Evolutionary conservation across 2,888 invertebrate genomes (phyloP).

Genomic region (Hermaeophaga mercurialis): DNA sequence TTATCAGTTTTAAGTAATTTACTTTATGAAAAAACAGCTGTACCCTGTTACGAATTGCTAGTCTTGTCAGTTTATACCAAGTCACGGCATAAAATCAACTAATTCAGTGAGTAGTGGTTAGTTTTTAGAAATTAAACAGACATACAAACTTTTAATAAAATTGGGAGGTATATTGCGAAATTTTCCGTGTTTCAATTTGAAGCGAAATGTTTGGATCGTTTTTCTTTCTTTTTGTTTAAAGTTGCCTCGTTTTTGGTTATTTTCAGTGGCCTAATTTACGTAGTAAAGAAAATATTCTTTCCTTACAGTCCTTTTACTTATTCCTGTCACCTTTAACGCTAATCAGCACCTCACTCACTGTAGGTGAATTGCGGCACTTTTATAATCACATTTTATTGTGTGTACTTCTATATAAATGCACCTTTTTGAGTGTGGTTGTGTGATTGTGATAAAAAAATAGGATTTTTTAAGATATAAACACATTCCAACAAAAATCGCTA

Average conservation of each 20-base stretch:
- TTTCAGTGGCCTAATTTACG: background rate
- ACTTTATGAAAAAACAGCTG: no score
- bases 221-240: background rate
- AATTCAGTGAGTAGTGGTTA: no score
- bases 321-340: constrained; percentile 40
- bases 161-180: no score
- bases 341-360: constrained; percentile 57
- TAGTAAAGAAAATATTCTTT: constrained; percentile 16
- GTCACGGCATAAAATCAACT: no score
- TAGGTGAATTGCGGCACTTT: constrained; percentile 60
- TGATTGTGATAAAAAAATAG: constrained; percentile 45
- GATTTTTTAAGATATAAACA: constrained; percentile 21
- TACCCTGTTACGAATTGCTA: no score
- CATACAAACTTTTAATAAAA: no score
- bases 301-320: constrained; percentile 37
- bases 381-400: constrained; percentile 54
- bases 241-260: background rate
- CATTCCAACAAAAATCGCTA: constrained; percentile 21
- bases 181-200: no score
- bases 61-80: no score
- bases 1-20: no score
- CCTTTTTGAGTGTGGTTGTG: constrained; percentile 55
- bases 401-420: constrained; percentile 56
- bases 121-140: no score
- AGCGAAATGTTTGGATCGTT: background rate